Evolutionary conservation across 1,140 invertebrate species (phyloP).

Genomic region (Lutraria rhynchaena): DNA sequence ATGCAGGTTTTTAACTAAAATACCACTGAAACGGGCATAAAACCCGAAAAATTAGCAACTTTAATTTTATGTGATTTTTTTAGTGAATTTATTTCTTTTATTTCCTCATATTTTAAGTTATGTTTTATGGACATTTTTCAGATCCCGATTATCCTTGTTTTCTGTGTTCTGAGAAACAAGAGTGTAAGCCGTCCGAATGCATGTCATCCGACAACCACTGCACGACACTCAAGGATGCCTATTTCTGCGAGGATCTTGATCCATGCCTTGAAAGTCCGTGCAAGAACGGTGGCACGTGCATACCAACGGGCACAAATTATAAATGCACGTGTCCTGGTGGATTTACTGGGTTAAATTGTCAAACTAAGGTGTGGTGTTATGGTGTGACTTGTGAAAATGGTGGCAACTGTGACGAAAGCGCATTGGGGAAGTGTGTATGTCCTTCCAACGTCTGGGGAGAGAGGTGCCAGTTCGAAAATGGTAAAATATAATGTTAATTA

Average conservation of each 20-base stretch:
- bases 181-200: neutral
- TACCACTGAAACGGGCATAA: too few species aligned
- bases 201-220: neutral
- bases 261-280: neutral
- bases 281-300: neutral
- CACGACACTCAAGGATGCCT: neutral
- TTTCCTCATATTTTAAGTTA: too few species aligned
- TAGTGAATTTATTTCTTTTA: too few species aligned
- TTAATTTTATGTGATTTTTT: too few species aligned
- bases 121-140: too few species aligned
- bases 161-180: neutral
- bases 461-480: neutral
- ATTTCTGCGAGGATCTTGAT: neutral
- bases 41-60: too few species aligned
- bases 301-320: neutral
- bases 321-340: neutral
- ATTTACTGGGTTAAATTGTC: neutral
- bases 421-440: neutral
- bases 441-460: conserved; percentile 2
- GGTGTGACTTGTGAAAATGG: conserved; percentile 10
- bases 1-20: too few species aligned
- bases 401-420: neutral
- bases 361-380: neutral
- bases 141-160: conserved; percentile 22
- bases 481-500: too few species aligned